Evolutionary conservation across 2,888 invertebrate species (phyloP).

Genomic region (Melanargia galathea): DNA sequence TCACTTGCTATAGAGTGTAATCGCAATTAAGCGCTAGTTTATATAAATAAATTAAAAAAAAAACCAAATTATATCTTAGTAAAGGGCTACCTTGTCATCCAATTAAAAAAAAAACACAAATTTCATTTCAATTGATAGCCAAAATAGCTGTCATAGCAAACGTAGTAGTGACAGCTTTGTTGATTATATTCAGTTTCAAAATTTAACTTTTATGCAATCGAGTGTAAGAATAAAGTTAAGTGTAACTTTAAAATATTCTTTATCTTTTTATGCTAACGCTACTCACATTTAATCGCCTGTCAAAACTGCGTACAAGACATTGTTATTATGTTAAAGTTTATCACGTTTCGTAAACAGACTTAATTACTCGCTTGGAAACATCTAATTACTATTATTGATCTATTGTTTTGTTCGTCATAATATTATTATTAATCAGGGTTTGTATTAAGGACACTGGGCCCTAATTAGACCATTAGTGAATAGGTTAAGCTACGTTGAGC

Average conservation of each 20-base stretch:
- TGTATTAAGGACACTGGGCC: neutral
- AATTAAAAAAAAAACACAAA: too few relatives aligned
- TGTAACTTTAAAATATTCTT: neutral
- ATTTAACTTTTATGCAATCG: too few relatives aligned
- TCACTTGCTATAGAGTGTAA: too few relatives aligned
- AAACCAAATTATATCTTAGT: too few relatives aligned
- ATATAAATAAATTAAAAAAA: too few relatives aligned
- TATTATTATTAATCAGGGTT: neutral
- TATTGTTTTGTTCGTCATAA: constrained; percentile 34
- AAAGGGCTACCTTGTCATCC: too few relatives aligned
- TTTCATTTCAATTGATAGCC: too few relatives aligned
- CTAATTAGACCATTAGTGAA: neutral
- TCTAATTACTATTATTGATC: constrained; percentile 38
- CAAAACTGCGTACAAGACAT: constrained; percentile 65
- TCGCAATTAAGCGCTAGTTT: too few relatives aligned
- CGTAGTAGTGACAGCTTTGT: too few relatives aligned
- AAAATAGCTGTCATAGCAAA: too few relatives aligned
- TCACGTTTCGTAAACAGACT: constrained; percentile 60
- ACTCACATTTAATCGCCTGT: constrained; percentile 56
- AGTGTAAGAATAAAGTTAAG: neutral
- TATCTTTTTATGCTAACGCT: constrained; percentile 35
- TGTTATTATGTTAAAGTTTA: constrained; percentile 66
- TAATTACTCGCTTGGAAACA: constrained; percentile 49
- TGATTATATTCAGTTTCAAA: too few relatives aligned
- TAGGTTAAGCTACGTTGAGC: neutral